A percentile compares a stretch with the other conserved stretches of the same genome.
Evolutionary conservation across 1,140 invertebrate species (phyloP).

Genomic region (Musca vetustissima): DNA sequence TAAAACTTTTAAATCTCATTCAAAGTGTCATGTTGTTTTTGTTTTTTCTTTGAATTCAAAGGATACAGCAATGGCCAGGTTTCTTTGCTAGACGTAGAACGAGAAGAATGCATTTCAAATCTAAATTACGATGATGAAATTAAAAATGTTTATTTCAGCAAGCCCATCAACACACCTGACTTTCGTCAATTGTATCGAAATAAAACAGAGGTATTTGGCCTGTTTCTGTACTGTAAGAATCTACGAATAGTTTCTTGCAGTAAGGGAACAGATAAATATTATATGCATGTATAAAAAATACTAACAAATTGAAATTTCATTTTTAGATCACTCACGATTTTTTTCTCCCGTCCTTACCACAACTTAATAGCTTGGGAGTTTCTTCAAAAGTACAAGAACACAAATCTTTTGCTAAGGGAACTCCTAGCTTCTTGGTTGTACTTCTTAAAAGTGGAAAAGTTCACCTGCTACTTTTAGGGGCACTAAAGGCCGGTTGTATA

Average conservation of each 20-base stretch:
- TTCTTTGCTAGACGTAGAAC: conserved; percentile 82
- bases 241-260: too few relatives aligned
- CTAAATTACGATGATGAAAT: conserved; percentile 62
- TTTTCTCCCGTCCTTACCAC: conserved; percentile 59
- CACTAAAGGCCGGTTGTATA: conserved; percentile 76
- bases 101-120: conserved; percentile 77
- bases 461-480: conserved; percentile 79
- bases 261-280: too few relatives aligned
- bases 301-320: background rate
- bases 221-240: background rate
- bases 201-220: conserved; percentile 36
- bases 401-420: conserved; percentile 68
- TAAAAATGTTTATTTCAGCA: conserved; percentile 62
- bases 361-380: conserved; percentile 55
- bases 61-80: conserved; percentile 70
- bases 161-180: conserved; percentile 40
- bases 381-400: conserved; percentile 60
- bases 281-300: too few relatives aligned
- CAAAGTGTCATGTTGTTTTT: conserved; percentile 28
- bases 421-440: conserved; percentile 77
- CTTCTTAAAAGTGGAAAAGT: conserved; percentile 74
- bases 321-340: conserved; percentile 60
- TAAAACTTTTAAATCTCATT: too few relatives aligned
- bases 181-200: conserved; percentile 28
- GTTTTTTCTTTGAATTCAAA: conserved; percentile 27